Evolutionary conservation across 2,888 invertebrate species (phyloP).

Genomic region (Lasioglossum morio): DNA sequence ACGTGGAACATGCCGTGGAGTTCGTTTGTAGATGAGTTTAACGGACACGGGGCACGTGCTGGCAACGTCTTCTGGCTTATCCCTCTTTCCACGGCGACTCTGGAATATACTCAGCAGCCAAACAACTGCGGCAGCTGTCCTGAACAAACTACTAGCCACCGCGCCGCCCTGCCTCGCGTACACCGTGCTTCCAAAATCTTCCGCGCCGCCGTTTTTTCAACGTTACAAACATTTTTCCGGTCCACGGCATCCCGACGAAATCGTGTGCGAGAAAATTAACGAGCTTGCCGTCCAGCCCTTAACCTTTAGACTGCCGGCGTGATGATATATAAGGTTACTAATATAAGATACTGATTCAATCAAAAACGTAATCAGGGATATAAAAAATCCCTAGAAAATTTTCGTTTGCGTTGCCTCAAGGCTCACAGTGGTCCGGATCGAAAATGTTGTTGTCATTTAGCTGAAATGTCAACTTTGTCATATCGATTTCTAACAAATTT

Average conservation of each 20-base stretch:
- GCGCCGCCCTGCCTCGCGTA: neutral
- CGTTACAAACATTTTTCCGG: neutral
- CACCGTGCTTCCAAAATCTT: constrained; percentile 49
- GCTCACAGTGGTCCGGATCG: no score
- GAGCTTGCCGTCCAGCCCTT: neutral
- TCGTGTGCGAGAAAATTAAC: neutral
- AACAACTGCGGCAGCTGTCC: constrained; percentile 82
- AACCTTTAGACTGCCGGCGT: no score
- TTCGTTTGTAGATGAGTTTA: constrained; percentile 69
- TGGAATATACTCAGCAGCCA: constrained; percentile 72
- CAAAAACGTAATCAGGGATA: no score
- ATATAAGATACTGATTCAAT: no score
- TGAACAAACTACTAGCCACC: constrained; percentile 61
- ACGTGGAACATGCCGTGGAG: constrained; percentile 59
- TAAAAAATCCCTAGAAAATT: no score
- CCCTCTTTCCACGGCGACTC: constrained; percentile 70
- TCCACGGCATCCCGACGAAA: neutral
- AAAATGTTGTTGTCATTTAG: no score
- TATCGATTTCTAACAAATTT: no score
- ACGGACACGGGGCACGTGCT: constrained; percentile 81
- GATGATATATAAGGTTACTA: no score
- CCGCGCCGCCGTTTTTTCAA: constrained; percentile 25
- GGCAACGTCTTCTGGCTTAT: constrained; percentile 73
- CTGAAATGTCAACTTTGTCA: no score
- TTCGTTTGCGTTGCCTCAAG: no score